phyloP scores from a whole-genome alignment of 2,888 invertebrate genomes.

The Pherbina coryleti region DNA sequence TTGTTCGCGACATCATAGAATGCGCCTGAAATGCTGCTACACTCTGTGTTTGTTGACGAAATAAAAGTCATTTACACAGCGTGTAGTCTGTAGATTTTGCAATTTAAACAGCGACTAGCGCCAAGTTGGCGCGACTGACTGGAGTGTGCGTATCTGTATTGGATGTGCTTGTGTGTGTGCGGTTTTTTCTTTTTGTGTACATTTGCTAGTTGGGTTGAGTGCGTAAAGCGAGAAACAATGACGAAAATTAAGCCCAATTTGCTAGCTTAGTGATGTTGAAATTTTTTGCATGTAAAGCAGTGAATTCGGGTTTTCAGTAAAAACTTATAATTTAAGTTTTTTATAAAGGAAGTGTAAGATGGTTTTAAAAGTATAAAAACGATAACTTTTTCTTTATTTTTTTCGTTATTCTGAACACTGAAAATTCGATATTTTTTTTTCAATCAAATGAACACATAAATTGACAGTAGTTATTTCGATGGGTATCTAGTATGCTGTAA shows the following conservation, averaged over 20 bases:
- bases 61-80: constrained; percentile 32
- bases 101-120: constrained; percentile 49
- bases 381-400: no score
- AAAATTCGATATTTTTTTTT: no score
- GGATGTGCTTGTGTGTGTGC: not conserved
- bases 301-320: no score
- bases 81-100: constrained; percentile 22
- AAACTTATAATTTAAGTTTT: no score
- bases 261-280: not conserved
- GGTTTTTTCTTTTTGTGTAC: not conserved
- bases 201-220: not conserved
- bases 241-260: not conserved
- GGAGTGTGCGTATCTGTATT: constrained; percentile 3
- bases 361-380: no score
- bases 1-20: not conserved
- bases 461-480: no score
- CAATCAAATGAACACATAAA: no score
- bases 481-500: no score
- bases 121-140: constrained; percentile 62
- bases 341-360: no score
- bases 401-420: no score
- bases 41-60: not conserved
- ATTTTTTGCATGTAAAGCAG: no score
- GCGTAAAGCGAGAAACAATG: constrained; percentile 22
- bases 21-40: no score